Percentiles rank a stretch among this genome's conserved stretches.
These are phyloP conservation scores for Lathamus discolor DNA, from an alignment of 2,113 vertebrate species.

Conservation along the genomic window DNA sequence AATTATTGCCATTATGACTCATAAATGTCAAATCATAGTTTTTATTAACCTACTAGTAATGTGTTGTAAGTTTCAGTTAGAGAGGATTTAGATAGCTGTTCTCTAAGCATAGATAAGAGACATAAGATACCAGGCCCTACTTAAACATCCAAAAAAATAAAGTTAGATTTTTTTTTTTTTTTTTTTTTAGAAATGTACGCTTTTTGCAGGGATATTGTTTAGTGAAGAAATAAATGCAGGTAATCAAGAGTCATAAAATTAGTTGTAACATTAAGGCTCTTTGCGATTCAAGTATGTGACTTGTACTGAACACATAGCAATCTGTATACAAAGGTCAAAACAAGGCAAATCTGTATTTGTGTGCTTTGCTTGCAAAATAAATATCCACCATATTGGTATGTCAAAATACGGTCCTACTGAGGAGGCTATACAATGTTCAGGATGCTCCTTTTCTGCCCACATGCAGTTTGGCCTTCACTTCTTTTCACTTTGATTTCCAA, in stretches of 20 bases:
- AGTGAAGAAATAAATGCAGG: background rate
- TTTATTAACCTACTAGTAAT: background rate
- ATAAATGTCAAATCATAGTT: background rate
- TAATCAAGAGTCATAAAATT: background rate
- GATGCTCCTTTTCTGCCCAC: background rate
- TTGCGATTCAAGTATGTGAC: background rate
- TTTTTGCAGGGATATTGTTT: background rate
- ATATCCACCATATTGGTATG: background rate
- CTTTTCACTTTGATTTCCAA: background rate
- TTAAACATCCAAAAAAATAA: background rate
- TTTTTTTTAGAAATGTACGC: background rate
- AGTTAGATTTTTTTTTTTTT: rapidly evolving
- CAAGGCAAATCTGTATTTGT: background rate
- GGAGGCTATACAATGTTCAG: background rate
- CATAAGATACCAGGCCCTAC: background rate
- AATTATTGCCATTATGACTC: background rate
- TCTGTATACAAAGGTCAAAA: background rate
- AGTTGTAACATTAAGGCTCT: background rate
- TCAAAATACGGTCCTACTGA: background rate
- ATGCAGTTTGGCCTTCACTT: background rate
- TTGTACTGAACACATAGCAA: background rate
- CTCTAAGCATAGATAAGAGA: background rate
- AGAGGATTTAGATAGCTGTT: background rate
- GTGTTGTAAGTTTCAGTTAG: background rate
- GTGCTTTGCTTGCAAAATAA: background rate